Evolutionary conservation across 2,888 invertebrate species (phyloP).

Genomic region (Ochropacha duplaris): DNA sequence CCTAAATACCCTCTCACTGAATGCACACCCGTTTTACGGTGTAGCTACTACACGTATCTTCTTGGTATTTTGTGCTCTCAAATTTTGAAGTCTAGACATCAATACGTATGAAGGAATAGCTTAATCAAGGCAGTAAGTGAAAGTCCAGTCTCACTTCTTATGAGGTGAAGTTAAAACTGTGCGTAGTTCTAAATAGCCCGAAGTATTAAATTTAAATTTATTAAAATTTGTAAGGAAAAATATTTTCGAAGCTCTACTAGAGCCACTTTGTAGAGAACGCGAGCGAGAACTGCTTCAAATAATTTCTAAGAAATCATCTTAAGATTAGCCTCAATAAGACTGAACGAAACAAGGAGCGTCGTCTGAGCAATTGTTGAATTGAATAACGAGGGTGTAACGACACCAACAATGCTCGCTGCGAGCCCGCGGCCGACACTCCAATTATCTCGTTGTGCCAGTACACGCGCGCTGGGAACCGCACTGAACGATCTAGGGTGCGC

Average conservation of each 20-base stretch:
- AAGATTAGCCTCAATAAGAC: slow-evolving; percentile 66
- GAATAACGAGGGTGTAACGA: slow-evolving; percentile 80
- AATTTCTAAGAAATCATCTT: slow-evolving; percentile 32
- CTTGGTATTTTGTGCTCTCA: slow-evolving; percentile 9
- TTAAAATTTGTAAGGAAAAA: not conserved
- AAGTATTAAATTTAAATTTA: not conserved
- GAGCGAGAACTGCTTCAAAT: slow-evolving; percentile 17
- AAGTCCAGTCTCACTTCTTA: not conserved
- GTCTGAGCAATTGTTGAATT: slow-evolving; percentile 68
- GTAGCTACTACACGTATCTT: slow-evolving; percentile 6
- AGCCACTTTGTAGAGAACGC: slow-evolving; percentile 8
- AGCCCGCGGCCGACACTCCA: slow-evolving; percentile 51
- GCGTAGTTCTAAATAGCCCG: no score
- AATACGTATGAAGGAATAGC: not conserved
- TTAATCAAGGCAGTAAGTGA: not conserved
- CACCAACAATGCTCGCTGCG: slow-evolving; percentile 70
- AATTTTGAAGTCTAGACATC: slow-evolving; percentile 13
- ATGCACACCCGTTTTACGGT: slow-evolving; percentile 65
- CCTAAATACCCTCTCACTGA: slow-evolving; percentile 70
- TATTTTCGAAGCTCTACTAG: not conserved
- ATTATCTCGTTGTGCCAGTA: slow-evolving; percentile 72
- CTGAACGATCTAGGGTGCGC: slow-evolving; percentile 42
- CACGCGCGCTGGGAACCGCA: slow-evolving; percentile 68
- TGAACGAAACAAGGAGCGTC: slow-evolving; percentile 65
- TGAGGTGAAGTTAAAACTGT: not conserved